Percentiles rank a stretch among this genome's conserved stretches.
Evolutionary conservation across 2,113 vertebrate species (phyloP).

Genomic region (Chascanopsetta lugubris): DNA sequence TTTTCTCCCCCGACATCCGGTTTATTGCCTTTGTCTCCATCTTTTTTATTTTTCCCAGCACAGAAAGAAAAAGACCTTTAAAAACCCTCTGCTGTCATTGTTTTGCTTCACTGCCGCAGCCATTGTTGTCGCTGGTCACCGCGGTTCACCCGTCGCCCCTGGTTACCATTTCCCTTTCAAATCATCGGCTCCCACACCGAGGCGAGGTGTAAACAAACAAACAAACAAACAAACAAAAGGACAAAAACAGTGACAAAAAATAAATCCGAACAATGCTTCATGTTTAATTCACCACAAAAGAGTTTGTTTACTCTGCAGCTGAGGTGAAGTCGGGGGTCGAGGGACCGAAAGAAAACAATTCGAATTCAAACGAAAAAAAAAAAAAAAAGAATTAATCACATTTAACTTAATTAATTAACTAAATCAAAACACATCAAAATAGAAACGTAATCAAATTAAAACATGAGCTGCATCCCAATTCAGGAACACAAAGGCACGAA

Average conservation of each 20-base stretch:
- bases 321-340: too few relatives aligned
- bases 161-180: slow-evolving; percentile 66
- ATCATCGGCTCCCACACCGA: slow-evolving; percentile 26
- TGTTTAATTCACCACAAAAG: too few relatives aligned
- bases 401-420: too few relatives aligned
- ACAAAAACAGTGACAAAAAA: slow-evolving; percentile 34
- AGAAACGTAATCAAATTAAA: background rate
- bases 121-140: slow-evolving; percentile 40
- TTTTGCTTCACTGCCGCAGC: slow-evolving; percentile 26
- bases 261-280: too few relatives aligned
- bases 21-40: slow-evolving; percentile 58
- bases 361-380: background rate
- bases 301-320: too few relatives aligned
- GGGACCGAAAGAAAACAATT: background rate
- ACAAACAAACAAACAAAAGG: slow-evolving; percentile 52
- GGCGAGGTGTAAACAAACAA: slow-evolving; percentile 39
- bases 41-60: slow-evolving; percentile 20
- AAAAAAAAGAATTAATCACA: too few relatives aligned
- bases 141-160: slow-evolving; percentile 59
- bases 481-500: background rate
- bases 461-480: background rate
- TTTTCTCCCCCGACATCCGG: slow-evolving; percentile 23
- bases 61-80: slow-evolving; percentile 9
- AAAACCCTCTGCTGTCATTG: slow-evolving; percentile 24
- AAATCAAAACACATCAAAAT: too few relatives aligned